Base-by-base conservation (phyloP, 2,113 vertebrate species). In the Strigops habroptila region DNA sequence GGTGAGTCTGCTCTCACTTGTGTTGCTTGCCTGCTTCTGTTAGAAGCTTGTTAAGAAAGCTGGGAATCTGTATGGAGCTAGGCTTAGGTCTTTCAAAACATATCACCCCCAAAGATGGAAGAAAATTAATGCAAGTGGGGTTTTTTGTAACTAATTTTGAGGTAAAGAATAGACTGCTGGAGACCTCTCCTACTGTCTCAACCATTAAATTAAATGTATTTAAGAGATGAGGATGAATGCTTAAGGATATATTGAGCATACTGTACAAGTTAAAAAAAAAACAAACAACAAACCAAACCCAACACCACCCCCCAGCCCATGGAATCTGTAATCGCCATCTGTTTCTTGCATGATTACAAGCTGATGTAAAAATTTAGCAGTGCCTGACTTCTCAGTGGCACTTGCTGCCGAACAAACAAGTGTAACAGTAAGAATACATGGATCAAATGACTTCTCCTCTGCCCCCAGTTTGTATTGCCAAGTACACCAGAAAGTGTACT, bases 311-410 rank as follows among this genome's bases (percentile, higher is more conserved):
- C n/a, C n/a, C 37, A 35, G 25, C 52, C 82, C 81, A 55, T 67
- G 51, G 88, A 88, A 92, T 95, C 76, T 82, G 77, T 94, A 85
- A 91, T 95, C 41, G 0, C 96, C 95, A 96, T 97, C 94, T 96
- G 94, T 95, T 95, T 95, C 87, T 92, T 57, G 89, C 84, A 86
- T 92, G 93, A 92, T 96, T 95, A 86, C 76, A 96, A 83, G 88
- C 80, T 90, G 94, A 93, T 96, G 86, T 91, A 77, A 83, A 96
- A 94, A 94, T 88, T 90, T 64, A 81, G 43, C 68, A 75, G 60
- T 5, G 68, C 64, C 73, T 78, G 71, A 81, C 82, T 93, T 94
- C 30, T 91, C 76, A 64, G 0, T 75, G 69, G 69, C 64, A 81
- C 80, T 97, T 83, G 91, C 86, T 94, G 86, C 68, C 27, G 81